Evolutionary conservation across 2,888 invertebrate species (phyloP), one percentile per base, ranked within the genome.

Genomic region (Campoletis raptor): DNA sequence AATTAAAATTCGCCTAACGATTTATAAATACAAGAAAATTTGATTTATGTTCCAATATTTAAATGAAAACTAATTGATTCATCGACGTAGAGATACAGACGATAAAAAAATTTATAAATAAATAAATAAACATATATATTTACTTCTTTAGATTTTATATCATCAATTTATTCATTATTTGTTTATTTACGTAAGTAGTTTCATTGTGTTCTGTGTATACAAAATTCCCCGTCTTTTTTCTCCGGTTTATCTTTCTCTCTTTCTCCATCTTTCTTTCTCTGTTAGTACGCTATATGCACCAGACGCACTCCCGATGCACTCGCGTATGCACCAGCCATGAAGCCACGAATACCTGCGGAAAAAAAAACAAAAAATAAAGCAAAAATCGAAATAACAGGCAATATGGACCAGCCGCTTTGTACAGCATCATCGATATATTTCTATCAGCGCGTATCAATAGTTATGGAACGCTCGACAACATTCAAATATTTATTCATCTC

Each of bases 221-320:
- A n/a, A 37, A 64, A 48, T 48, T 45, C 48, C 48, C 48, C 18
- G 7, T 37, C n/a, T 48, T 72, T 15, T 45, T 54, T 40, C 52
- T 37, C n/a, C 12, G 15, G 36, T 8, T 45, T 24, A 30, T 40
- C 40, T 18, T 40, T 61, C 48, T 48, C 15, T 15, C 66, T 52
- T 52, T 8, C 70, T 70, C 70, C 10, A 24, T 69, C 36, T 15
- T 48, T 57, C 40, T n/a, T 37, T 30, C n/a, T 24, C 18, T 52
- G 54, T 69, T 30, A 40, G 30, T 42, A 40, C 52, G 73, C 84
- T 81, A 78, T 88, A 83, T 80, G 88, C 85, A 88, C 88, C 88
- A 91, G 90, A 90, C 89, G 90, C 81, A 85, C 80, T 80, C 69
- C 37, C 74, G 90, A 90, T 88, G 89, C 80, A 76, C 78, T 81